Base-by-base conservation (phyloP, 2,888 invertebrate species). In the Agrotis exclamationis region DNA sequence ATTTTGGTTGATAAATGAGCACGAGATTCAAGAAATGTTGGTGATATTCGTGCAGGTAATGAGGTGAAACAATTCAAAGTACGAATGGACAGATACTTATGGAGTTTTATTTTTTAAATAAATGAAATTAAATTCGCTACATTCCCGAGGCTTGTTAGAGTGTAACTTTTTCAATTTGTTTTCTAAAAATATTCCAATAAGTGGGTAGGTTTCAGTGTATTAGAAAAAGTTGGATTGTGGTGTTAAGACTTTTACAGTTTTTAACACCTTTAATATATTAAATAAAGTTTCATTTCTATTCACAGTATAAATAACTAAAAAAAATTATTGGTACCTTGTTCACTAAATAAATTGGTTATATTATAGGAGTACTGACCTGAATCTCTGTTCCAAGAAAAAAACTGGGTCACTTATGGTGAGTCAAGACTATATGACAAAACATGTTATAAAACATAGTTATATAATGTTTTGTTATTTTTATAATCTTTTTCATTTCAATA, bases 1-100 rank as follows among this genome's bases (percentile, higher is more conserved):
- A 70, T 79, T 85, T 86, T 65, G 28, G 1, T 68, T 72, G 51
- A 22, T 53, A 66, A 71, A 3, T 51, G 62, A 53, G 60, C 39
- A 45, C 66, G 9, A 24, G 54, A 74, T 75, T 58, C 69, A 68
- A 84, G 84, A 76, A 83, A 80, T 85, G 89, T 84, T 87, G 86
- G 88, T 88, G 90, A 91, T 90, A 93, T 93, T 93, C 93, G 92
- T 93, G 92, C 92, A 80, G 87, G 91, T 94, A 95, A 94, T 94
- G 94, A 95, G 93, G 92, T 92, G 92, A 92, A 94, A 93, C 94
- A 93, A 93, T 93, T 93, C 92, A 91, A 92, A 92, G 90, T 91
- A 91, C 90, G 88, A 90, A 88, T 89, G 89, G 86, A 87, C 84
- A 77, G 80, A 82, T 76, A 83, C 79, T 80, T 84, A 83, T 80